Base-by-base conservation (phyloP, 2,888 invertebrate genomes). In the Epinotia ramella region DNA sequence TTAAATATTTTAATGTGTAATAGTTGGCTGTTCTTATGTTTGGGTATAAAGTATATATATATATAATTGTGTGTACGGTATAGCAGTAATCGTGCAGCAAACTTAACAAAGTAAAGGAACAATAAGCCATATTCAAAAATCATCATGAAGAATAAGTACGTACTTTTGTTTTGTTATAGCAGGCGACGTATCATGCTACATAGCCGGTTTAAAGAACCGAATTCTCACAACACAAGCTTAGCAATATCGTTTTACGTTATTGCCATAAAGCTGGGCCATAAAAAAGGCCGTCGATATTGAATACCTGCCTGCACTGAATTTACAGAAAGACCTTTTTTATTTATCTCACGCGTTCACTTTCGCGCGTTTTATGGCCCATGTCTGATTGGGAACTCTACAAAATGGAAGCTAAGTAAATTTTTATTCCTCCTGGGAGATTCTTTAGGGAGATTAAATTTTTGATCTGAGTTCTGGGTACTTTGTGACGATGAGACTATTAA, bases 281-380 rank as follows among this genome's bases (percentile, higher is more conserved):
- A 70, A 70, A 70, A 60, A 49, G 18, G 62, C 33, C 62, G 18
- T 70, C 62, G 70, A 70, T 70, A 49, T 62, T 62, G 33, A 70
- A 62, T 70, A 62, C 60, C 60, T 59, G 60, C 68, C 68, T 59
- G 68, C 49, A 62, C 70, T 49, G 49, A 53, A 70, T 62, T 24
- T 49, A 70, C 20, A 62, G 18, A 70, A 70, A 4, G 49, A 11
- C 68, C 33, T 44, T 28, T 69, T 62, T 70, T 62, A 62, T 70
- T 62, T 60, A 70, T 70, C 49, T 70, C 46, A 49, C 70, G 70
- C 62, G 33, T 70, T 70, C 33, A 68, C 67, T 57, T 53, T 57
- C 49, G 62, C 49, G 28, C 28, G 33, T 70, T 70, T 70, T 62
- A 70, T 49, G 70, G 62, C 57, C 68, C 44, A 59, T 24, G 59